Percentiles rank a stretch among this genome's conserved stretches.
These are phyloP conservation scores for Diadumene lineata DNA, from an alignment of 92 coral and sea anemone species.

Conservation along the genomic window DNA sequence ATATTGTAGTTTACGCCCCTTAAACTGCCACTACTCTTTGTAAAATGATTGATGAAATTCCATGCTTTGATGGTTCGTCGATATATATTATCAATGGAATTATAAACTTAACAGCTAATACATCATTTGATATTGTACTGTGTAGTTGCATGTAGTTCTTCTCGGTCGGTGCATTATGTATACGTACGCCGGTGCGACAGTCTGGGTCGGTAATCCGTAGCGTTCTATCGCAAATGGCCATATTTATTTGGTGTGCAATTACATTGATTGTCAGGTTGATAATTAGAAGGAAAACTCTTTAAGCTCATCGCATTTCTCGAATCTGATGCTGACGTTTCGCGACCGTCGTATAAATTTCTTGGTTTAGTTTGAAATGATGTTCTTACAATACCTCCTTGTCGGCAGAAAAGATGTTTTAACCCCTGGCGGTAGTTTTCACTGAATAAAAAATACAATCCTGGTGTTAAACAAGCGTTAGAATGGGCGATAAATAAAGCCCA, in stretches of 20 bases:
- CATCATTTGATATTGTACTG: slow-evolving; percentile 25
- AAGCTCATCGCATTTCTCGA: slow-evolving; percentile 28
- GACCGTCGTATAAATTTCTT: slow-evolving; percentile 27
- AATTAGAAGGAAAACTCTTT: slow-evolving; percentile 15
- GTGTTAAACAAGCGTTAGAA: slow-evolving; percentile 54
- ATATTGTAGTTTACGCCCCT: no score
- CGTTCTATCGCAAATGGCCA: slow-evolving; percentile 19
- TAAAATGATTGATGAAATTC: slow-evolving; percentile 10
- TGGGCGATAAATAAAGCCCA: slow-evolving; percentile 60
- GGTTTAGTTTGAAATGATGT: slow-evolving; percentile 22
- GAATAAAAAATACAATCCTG: slow-evolving; percentile 54
- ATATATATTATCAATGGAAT: slow-evolving; percentile 9
- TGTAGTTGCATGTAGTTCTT: not conserved
- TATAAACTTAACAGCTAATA: slow-evolving; percentile 26
- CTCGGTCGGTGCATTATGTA: slow-evolving; percentile 34
- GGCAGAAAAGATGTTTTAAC: slow-evolving; percentile 27
- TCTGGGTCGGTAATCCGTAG: no score
- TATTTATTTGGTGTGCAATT: no score
- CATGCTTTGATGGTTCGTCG: slow-evolving; percentile 1
- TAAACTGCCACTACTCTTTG: not conserved
- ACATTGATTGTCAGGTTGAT: slow-evolving; percentile 12
- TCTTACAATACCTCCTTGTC: slow-evolving; percentile 9
- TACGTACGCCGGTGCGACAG: no score
- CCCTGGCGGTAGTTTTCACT: slow-evolving; percentile 69
- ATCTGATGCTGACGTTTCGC: slow-evolving; percentile 28